Conservation (phyloP, 2,797 vertebrate genomes). For the Enteromius afrohamiltoni region DNA sequence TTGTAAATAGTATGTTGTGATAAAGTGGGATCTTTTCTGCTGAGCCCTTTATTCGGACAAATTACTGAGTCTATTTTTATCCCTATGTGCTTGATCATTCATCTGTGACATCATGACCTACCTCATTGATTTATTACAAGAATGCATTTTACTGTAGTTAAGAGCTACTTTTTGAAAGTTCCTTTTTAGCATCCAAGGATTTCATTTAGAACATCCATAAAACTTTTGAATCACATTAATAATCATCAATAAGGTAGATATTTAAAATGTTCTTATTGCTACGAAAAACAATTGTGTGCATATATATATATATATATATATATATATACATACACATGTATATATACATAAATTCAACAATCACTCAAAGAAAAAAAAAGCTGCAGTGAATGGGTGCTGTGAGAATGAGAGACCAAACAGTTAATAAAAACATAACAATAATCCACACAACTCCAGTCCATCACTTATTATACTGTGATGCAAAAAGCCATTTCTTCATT, state of each 20-base stretch:
- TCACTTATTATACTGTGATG: background rate
- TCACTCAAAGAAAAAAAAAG: too few relatives aligned
- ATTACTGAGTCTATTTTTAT: background rate
- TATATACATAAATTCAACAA: too few relatives aligned
- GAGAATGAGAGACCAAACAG: background rate
- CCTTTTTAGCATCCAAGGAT: background rate
- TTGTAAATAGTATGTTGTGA: conserved; percentile 13
- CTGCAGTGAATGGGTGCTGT: background rate
- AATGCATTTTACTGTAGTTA: background rate
- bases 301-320: too few relatives aligned
- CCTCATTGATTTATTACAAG: background rate
- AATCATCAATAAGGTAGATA: background rate
- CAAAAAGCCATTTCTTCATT: background rate
- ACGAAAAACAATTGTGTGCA: too few relatives aligned
- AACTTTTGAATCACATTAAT: background rate
- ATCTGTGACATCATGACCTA: background rate
- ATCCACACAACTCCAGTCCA: background rate
- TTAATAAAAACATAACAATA: background rate
- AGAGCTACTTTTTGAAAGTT: background rate
- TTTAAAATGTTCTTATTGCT: too few relatives aligned
- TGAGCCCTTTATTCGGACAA: background rate
- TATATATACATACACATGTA: too few relatives aligned
- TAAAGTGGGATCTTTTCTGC: conserved; percentile 5
- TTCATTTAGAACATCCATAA: background rate
- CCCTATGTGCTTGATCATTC: background rate